phyloP scores from a whole-genome alignment of 64 coral and sea anemone genomes.

The Montipora sp. region DNA sequence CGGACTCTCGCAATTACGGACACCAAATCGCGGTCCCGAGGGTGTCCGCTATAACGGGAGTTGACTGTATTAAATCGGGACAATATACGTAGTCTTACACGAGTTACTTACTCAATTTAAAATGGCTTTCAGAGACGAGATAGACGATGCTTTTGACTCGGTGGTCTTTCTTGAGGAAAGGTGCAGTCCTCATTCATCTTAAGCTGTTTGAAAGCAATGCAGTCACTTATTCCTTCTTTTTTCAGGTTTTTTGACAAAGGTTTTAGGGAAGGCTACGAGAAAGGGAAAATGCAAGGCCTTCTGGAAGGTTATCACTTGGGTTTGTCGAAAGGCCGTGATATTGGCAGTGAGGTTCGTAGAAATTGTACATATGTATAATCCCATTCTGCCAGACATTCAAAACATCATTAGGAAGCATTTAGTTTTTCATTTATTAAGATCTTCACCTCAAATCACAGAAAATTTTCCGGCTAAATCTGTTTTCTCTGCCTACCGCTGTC shows the following conservation, averaged over 20 bases:
- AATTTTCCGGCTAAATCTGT: too few relatives aligned
- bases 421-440: too few relatives aligned
- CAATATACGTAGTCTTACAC: too few relatives aligned
- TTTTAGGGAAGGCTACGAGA: conserved; percentile 15
- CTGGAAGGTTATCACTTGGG: conserved; percentile 35
- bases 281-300: conserved; percentile 30
- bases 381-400: too few relatives aligned
- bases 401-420: too few relatives aligned
- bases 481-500: too few relatives aligned
- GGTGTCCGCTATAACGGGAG: too few relatives aligned
- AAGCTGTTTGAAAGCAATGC: not conserved
- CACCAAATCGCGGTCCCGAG: not conserved
- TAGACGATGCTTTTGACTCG: conserved; percentile 38
- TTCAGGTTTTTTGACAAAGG: conserved; percentile 38
- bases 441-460: too few relatives aligned
- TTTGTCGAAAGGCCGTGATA: conserved; percentile 45
- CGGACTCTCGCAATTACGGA: conserved; percentile 42
- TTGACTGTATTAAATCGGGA: not conserved
- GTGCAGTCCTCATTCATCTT: not conserved
- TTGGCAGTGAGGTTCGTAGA: conserved; percentile 47
- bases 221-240: not conserved
- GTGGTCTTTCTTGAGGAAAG: conserved; percentile 45
- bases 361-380: not conserved
- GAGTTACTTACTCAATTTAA: not conserved
- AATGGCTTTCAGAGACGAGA: conserved; percentile 46